Evolutionary conservation across 2,888 invertebrate genomes (phyloP).

Genomic region (Drosophila stalkeri): DNA sequence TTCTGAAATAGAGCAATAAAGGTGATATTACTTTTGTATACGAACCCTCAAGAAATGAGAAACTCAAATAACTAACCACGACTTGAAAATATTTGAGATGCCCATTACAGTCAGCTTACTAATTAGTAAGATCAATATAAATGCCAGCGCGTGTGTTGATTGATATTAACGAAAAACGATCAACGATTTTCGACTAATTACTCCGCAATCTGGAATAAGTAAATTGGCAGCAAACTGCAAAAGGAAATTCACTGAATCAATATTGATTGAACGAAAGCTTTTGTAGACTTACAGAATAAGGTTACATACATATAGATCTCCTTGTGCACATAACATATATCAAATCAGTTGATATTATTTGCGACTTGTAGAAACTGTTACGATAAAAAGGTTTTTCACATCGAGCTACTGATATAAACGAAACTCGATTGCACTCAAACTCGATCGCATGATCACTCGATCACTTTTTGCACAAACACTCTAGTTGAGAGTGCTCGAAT

Average conservation of each 20-base stretch:
- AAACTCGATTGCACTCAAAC: conserved; percentile 56
- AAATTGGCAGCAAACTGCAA: background rate
- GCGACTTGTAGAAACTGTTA: background rate
- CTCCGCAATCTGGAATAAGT: background rate
- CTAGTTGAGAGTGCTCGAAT: background rate
- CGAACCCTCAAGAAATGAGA: conserved; percentile 24
- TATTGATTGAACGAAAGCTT: background rate
- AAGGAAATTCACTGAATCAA: background rate
- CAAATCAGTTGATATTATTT: conserved; percentile 4
- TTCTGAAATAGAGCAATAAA: background rate
- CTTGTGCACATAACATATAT: background rate
- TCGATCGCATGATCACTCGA: conserved; percentile 38
- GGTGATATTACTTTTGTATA: background rate
- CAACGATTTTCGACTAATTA: background rate
- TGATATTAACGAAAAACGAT: conserved; percentile 6
- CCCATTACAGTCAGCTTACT: conserved; percentile 41
- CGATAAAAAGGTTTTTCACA: conserved; percentile 6
- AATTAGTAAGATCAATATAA: conserved; percentile 46
- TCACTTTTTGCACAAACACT: conserved; percentile 28
- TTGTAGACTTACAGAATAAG: background rate
- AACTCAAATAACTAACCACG: conserved; percentile 29
- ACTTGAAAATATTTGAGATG: conserved; percentile 47
- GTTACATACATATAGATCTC: background rate
- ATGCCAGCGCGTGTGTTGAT: conserved; percentile 24
- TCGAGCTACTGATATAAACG: conserved; percentile 21